Evolutionary conservation across 2,113 vertebrate species (phyloP).

Genomic region (Pandion haliaetus): DNA sequence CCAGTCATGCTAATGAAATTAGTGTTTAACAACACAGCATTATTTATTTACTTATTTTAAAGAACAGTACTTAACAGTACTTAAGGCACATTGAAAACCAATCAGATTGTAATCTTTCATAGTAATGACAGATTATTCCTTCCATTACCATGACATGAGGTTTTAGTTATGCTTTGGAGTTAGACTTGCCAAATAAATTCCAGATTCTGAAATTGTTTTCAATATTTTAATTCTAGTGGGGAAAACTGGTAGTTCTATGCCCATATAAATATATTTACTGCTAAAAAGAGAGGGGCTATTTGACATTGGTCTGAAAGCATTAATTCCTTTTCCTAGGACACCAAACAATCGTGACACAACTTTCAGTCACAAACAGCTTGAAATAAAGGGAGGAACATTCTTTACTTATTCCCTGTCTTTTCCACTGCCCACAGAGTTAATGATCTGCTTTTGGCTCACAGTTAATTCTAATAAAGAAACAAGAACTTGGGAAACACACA

Average conservation of each 20-base stretch:
- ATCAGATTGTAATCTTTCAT: neutral
- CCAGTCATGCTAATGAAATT: neutral
- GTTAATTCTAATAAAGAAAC: neutral
- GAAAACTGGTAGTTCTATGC: neutral
- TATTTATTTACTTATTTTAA: neutral
- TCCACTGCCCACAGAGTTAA: neutral
- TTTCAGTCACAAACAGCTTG: neutral
- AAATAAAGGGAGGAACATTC: neutral
- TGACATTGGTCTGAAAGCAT: neutral
- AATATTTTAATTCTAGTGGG: neutral
- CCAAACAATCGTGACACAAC: neutral
- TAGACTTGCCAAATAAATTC: neutral
- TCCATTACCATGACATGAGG: neutral
- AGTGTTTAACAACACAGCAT: neutral
- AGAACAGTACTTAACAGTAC: neutral
- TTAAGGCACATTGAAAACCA: neutral
- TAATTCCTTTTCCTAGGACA: neutral
- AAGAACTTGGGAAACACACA: slow-evolving; percentile 24
- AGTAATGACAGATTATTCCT: neutral
- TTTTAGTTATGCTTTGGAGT: neutral
- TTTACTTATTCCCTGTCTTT: neutral
- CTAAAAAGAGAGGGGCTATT: neutral
- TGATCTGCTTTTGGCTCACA: neutral
- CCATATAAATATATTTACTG: neutral
- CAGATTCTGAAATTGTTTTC: neutral